Conservation (phyloP, 1,140 invertebrate species). For the Holotrichia oblita region DNA sequence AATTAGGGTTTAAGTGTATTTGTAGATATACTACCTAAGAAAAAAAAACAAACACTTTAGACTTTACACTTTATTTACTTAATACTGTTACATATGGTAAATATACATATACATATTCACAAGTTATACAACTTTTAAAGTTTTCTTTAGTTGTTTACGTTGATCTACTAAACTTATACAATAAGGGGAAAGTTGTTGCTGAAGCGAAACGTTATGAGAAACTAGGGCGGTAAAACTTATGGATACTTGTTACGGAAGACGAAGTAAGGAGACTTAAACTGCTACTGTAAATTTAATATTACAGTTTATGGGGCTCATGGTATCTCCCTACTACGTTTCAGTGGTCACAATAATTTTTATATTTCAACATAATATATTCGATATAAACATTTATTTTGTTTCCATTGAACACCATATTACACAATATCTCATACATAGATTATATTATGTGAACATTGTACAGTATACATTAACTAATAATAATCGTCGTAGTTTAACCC, state of each 20-base stretch:
- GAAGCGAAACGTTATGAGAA: neutral
- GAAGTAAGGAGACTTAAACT: constrained; percentile 29
- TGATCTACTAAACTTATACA: neutral
- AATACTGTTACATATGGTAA: neutral
- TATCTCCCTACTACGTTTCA: constrained; percentile 26
- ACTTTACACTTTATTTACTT: neutral
- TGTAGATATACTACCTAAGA: neutral
- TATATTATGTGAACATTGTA: neutral
- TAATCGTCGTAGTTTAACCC: neutral
- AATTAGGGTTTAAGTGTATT: too few relatives aligned
- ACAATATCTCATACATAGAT: neutral
- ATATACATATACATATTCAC: neutral
- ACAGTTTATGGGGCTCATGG: constrained; percentile 30
- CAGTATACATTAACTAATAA: neutral
- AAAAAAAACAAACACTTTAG: neutral
- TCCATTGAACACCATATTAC: neutral
- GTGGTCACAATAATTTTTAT: neutral
- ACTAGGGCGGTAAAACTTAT: too few relatives aligned
- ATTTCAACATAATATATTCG: neutral
- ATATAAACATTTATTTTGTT: neutral
- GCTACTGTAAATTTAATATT: constrained; percentile 30
- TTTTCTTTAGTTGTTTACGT: neutral
- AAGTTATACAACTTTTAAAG: neutral
- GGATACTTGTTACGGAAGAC: too few relatives aligned
- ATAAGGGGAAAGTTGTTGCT: neutral